A percentile compares a stretch with the other conserved stretches of the same genome.
These are phyloP conservation scores for Tachina fera DNA, from an alignment of 2,888 invertebrate genomes.

Conservation along the genomic window DNA sequence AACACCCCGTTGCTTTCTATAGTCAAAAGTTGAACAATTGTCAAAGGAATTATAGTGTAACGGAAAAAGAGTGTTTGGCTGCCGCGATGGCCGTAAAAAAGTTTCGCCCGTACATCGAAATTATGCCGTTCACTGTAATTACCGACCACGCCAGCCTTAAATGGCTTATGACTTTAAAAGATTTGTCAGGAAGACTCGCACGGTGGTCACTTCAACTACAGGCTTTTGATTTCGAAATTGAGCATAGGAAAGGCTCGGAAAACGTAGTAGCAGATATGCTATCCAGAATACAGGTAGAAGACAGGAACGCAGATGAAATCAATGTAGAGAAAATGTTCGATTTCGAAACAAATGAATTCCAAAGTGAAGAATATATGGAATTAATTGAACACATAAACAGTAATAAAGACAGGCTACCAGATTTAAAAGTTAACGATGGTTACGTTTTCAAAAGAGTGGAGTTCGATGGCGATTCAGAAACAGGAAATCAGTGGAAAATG, in stretches of 20 bases:
- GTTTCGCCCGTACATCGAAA: no score
- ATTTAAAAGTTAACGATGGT: slow-evolving; percentile 45
- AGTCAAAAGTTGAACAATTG: no score
- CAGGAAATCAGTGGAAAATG: no score
- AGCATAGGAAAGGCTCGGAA: slow-evolving; percentile 26
- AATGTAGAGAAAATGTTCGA: slow-evolving; percentile 1
- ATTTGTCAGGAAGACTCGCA: slow-evolving; percentile 73
- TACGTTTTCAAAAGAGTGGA: no score
- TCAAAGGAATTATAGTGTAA: no score
- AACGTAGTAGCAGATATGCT: slow-evolving; percentile 3
- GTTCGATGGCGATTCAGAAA: no score
- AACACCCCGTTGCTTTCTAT: not conserved
- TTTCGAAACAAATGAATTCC: not conserved
- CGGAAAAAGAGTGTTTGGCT: no score
- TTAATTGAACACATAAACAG: not conserved
- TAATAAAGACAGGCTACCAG: slow-evolving; percentile 24
- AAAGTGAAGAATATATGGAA: not conserved
- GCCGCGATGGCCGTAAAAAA: no score
- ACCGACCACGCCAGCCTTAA: no score
- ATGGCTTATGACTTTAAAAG: slow-evolving; percentile 62
- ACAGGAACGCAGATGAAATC: not conserved
- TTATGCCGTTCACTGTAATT: no score
- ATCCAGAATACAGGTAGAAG: not conserved
- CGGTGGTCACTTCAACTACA: slow-evolving; percentile 22
- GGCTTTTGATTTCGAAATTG: slow-evolving; percentile 13